phyloP scores from a whole-genome alignment of 2,888 invertebrate genomes.

The Drosophila anomalata region DNA sequence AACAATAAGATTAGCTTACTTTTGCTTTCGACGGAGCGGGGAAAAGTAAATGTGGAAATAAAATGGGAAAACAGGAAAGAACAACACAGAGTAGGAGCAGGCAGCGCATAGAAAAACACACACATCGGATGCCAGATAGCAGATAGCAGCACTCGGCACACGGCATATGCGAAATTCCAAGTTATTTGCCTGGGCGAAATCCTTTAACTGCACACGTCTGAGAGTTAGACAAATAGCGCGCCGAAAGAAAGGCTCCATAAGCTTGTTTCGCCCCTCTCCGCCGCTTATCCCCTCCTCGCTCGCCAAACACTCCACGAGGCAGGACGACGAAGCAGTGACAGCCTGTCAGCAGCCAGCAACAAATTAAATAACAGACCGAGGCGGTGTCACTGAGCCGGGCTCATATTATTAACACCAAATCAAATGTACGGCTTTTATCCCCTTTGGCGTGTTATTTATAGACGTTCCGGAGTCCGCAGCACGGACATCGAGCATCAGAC shows the following conservation, averaged over 20 bases:
- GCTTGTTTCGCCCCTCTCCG: slow-evolving; percentile 16
- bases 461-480: background rate
- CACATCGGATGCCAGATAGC: slow-evolving; percentile 57
- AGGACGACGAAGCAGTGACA: slow-evolving; percentile 41
- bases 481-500: slow-evolving; percentile 16
- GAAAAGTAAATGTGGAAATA: slow-evolving; percentile 69
- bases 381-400: slow-evolving; percentile 49
- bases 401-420: slow-evolving; percentile 73
- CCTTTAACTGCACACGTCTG: slow-evolving; percentile 76
- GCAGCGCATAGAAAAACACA: slow-evolving; percentile 68
- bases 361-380: slow-evolving; percentile 71
- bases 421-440: slow-evolving; percentile 51
- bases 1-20: slow-evolving; percentile 80
- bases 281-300: too few species aligned
- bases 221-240: slow-evolving; percentile 74
- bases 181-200: slow-evolving; percentile 72
- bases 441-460: slow-evolving; percentile 33
- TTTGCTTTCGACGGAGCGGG: slow-evolving; percentile 53
- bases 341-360: slow-evolving; percentile 46
- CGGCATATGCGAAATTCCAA: slow-evolving; percentile 44
- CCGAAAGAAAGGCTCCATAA: slow-evolving; percentile 51
- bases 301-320: background rate
- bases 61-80: slow-evolving; percentile 72
- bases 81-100: slow-evolving; percentile 59
- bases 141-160: slow-evolving; percentile 23